These are phyloP conservation scores for Boloria euphrosyne DNA, from an alignment of 2,888 invertebrate species.

Conservation along the genomic window DNA sequence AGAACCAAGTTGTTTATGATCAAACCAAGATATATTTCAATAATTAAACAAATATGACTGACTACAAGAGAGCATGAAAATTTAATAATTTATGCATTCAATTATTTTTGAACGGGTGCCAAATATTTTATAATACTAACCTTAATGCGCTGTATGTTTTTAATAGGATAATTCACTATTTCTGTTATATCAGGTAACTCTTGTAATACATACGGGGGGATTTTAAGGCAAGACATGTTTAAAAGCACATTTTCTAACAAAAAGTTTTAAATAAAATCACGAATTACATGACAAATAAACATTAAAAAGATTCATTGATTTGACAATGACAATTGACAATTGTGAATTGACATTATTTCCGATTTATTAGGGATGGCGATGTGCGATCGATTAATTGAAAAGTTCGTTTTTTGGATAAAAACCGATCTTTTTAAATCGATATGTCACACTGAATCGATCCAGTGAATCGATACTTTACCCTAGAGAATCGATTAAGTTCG, in stretches of 20 bases:
- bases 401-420: too few species aligned
- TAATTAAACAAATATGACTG: not conserved
- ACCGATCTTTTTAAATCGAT: too few species aligned
- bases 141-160: constrained; percentile 88
- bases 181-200: constrained; percentile 83
- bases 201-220: constrained; percentile 76
- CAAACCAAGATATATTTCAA: too few species aligned
- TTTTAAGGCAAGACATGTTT: constrained; percentile 62
- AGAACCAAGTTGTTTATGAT: too few species aligned
- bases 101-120: constrained; percentile 53
- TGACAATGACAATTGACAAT: constrained; percentile 21
- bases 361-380: too few species aligned
- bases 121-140: constrained; percentile 69
- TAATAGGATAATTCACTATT: constrained; percentile 83
- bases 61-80: not conserved
- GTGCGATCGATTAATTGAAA: too few species aligned
- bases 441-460: too few species aligned
- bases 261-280: constrained; percentile 11
- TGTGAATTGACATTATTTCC: constrained; percentile 8
- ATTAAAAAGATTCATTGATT: constrained; percentile 19
- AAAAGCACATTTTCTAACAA: constrained; percentile 39
- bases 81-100: constrained; percentile 2
- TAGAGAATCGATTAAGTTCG: too few species aligned
- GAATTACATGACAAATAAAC: constrained; percentile 20
- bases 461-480: too few species aligned